These are phyloP conservation scores for Nomada fucata DNA, from an alignment of 2,888 invertebrate species.

Conservation along the genomic window DNA sequence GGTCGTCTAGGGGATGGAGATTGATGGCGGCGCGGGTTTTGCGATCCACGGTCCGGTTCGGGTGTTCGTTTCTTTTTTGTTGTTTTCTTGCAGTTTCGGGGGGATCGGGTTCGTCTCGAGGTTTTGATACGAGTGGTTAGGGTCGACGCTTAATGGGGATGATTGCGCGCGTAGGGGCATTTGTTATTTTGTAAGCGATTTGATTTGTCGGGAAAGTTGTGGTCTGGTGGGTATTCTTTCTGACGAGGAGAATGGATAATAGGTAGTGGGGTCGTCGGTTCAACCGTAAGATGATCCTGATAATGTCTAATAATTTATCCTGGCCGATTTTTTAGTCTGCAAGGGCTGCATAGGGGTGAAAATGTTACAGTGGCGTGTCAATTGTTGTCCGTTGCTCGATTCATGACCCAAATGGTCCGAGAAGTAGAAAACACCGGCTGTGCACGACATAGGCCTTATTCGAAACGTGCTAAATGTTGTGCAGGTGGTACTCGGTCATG, in stretches of 20 bases:
- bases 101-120: neutral
- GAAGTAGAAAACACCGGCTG: neutral
- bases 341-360: too few species aligned
- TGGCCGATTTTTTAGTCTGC: too few species aligned
- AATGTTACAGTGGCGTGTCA: neutral
- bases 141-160: too few species aligned
- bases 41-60: neutral
- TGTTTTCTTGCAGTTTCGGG: neutral
- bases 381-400: neutral
- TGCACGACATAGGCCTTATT: neutral
- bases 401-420: neutral
- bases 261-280: too few species aligned
- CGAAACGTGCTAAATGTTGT: neutral
- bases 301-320: too few species aligned
- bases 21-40: conserved; percentile 18
- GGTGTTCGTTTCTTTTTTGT: conserved; percentile 3
- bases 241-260: too few species aligned
- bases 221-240: too few species aligned
- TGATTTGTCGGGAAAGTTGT: too few species aligned
- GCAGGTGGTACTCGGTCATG: neutral
- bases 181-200: too few species aligned
- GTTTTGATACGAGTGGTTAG: too few species aligned
- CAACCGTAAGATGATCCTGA: too few species aligned
- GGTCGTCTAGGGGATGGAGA: conserved; percentile 35
- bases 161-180: too few species aligned